Evolutionary conservation across 2,888 invertebrate species (phyloP).

Genomic region (Trypoxylon attenuatum): DNA sequence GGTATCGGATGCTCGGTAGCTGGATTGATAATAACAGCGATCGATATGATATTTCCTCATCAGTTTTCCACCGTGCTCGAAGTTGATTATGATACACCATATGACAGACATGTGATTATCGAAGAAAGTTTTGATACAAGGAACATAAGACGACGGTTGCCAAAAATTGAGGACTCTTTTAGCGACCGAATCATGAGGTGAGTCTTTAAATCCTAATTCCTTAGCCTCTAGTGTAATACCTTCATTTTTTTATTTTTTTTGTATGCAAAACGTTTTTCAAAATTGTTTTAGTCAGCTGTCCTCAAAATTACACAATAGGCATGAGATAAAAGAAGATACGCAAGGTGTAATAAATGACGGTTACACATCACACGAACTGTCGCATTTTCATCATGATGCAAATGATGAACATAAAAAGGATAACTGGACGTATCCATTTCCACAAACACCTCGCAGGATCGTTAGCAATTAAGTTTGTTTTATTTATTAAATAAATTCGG

Average conservation of each 20-base stretch:
- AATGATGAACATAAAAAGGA: constrained; percentile 61
- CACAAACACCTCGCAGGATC: constrained; percentile 63
- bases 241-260: background rate
- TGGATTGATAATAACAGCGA: constrained; percentile 86
- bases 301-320: constrained; percentile 61
- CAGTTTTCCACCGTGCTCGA: constrained; percentile 93
- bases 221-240: too few species aligned
- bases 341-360: constrained; percentile 69
- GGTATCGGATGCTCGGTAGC: constrained; percentile 86
- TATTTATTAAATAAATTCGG: too few species aligned
- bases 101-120: constrained; percentile 92
- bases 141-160: constrained; percentile 65
- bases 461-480: constrained; percentile 37
- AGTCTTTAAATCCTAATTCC: background rate
- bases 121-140: constrained; percentile 87
- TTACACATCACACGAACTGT: constrained; percentile 62
- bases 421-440: constrained; percentile 72
- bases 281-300: constrained; percentile 64
- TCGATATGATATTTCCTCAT: constrained; percentile 92
- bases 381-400: constrained; percentile 59
- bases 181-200: constrained; percentile 70
- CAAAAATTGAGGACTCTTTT: constrained; percentile 67
- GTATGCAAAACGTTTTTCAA: background rate
- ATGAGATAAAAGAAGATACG: constrained; percentile 55
- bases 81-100: constrained; percentile 95